Evolutionary conservation across 2,797 vertebrate species (phyloP), one percentile per base, ranked within the genome.

Genomic region (Zenarchopterus dispar): DNA sequence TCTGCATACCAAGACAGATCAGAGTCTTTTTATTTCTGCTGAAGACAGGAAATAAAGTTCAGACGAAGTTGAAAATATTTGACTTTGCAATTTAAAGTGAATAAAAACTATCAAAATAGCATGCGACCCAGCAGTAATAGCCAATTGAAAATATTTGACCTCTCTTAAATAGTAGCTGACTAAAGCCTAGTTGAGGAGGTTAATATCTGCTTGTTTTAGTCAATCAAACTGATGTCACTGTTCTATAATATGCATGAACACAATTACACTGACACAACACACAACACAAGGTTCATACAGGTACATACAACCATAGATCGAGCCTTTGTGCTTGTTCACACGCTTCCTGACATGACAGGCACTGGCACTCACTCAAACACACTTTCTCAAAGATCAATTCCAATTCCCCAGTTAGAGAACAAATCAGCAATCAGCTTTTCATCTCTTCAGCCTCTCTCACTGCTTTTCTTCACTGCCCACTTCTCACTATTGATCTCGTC

Each of bases 371-470:
- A 58, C 69, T 45, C 58, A 54, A 52, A 53, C 56, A 61, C 71
- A 71, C 71, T 55, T 68, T 70, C 48, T 79, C 58, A 17, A 5
- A 53, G 73, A 90, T 91, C 89, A 89, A 92, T 92, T 91, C 87
- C 84, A 92, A 91, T 92, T 90, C 85, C 81, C 70, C 70, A 69
- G 81, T 89, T 79, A 77, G 77, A 62, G 78, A 86, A 81, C 80
- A 84, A 84, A 87, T 81, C 81, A 86, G 80, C 66, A 86, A 70
- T 80, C 66, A 80, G 76, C 60, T 85, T 87, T 90, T 92, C 80
- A 91, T 90, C 84, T 89, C 81, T 70, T 82, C 76, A 68, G 62
- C 64, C 64, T 79, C 59, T 62, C 67, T 70, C 62, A 46, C 79
- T 83, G 9, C 75, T 80, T 70, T 69, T 77, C 84, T 44, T 66